Base-by-base conservation (phyloP, 2,888 invertebrate genomes). In the Phortica magna region DNA sequence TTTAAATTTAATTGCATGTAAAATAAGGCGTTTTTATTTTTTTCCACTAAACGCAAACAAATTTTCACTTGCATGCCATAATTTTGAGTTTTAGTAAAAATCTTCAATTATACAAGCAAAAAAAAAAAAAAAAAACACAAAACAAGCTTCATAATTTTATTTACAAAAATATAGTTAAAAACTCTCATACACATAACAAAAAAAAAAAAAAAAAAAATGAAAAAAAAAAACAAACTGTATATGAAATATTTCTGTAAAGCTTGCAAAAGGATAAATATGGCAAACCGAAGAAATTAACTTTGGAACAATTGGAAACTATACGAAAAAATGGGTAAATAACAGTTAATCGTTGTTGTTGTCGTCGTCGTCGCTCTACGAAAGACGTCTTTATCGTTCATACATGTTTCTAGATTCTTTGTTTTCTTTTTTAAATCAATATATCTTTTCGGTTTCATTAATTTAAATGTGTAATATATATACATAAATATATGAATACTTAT, bases 241-340 rank as follows among this genome's bases (percentile, higher is more conserved):
- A 84, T 84, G 83, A 87, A 90, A 90, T 91, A 91, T 93, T 94
- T 94, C 92, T 94, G 93, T 95, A 93, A 96, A 96, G 95, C 95
- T 95, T 94, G 94, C 95, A 96, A 94, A 96, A 96, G 95, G 95
- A 96, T 94, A 96, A 96, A 93, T 95, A 95, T 93, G 95, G 95
- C 93, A 95, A 95, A 93, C 95, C 95, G 93, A 95, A 95, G 95
- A 94, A 95, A 93, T 94, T 95, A 93, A 95, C 94, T 94, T 93
- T 93, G 93, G 94, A 94, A 93, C 95, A 95, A 93, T 95, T 95
- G 93, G 95, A 95, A 93, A 94, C 94, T 92, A 95, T 95, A 93
- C 94, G 94, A 93, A 94, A 94, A 92, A 94, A 94, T 93, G 95
- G 95, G 95, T 95, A 95, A 93, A 94, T 95, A 93, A 39, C 17